These are phyloP conservation scores for Mormyrus lacerda DNA, from an alignment of 2,113 vertebrate genomes.

Conservation along the genomic window DNA sequence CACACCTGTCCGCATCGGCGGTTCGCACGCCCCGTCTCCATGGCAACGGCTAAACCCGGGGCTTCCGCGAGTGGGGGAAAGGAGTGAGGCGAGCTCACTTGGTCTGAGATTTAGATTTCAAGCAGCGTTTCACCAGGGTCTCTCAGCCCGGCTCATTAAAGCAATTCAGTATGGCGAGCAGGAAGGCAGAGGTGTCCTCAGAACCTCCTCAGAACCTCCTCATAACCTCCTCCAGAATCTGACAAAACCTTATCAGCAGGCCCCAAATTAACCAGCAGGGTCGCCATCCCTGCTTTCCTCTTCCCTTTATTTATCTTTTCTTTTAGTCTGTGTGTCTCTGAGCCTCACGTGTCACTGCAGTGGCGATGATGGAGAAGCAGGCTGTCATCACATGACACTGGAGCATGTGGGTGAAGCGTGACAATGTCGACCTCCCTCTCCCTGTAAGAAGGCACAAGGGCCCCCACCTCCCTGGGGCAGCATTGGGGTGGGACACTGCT, in stretches of 20 bases:
- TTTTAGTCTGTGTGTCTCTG: not conserved
- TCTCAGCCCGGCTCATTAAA: not conserved
- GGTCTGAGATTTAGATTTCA: not conserved
- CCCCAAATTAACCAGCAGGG: not conserved
- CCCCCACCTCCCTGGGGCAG: not conserved
- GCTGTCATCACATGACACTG: not conserved
- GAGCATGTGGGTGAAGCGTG: not conserved
- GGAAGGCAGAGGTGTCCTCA: not conserved
- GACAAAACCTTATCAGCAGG: not conserved
- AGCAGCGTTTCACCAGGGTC: not conserved
- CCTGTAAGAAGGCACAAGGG: not conserved
- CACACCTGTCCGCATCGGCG: conserved; percentile 47
- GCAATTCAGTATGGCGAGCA: not conserved
- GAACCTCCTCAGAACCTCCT: not conserved
- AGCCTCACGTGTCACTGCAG: not conserved
- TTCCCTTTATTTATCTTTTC: not conserved
- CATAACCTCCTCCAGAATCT: not conserved
- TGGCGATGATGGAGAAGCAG: not conserved
- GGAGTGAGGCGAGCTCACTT: not conserved
- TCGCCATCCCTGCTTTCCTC: not conserved
- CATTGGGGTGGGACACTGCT: not conserved
- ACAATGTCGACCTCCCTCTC: not conserved
- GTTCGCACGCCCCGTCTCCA: conserved; percentile 41
- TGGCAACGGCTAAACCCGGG: conserved; percentile 49
- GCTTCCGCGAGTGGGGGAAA: conserved; percentile 25